Percentiles rank a stretch among this genome's conserved stretches.
These are phyloP conservation scores for Dynastes grantii DNA, from an alignment of 2,888 invertebrate genomes.

Conservation along the genomic window DNA sequence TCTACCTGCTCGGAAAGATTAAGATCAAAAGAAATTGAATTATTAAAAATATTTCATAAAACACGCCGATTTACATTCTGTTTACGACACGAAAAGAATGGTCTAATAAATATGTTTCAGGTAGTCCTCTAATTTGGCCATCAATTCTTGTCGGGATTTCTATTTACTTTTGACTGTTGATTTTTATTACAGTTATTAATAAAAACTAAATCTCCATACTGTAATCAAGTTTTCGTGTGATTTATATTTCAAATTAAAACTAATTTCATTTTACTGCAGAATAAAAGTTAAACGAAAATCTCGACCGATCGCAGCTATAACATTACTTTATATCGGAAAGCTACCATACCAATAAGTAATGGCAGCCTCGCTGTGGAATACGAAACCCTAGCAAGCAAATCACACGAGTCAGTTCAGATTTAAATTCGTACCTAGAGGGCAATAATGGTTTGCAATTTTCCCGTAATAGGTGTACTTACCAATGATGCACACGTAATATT, in stretches of 20 bases:
- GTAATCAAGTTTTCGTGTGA: conserved; percentile 4
- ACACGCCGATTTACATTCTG: conserved; percentile 25
- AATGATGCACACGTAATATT: conserved; percentile 20
- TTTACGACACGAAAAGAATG: conserved; percentile 16
- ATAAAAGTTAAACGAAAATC: too few species aligned
- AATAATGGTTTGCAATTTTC: conserved; percentile 23
- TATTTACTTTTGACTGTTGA: conserved; percentile 20
- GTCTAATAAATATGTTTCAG: conserved; percentile 27
- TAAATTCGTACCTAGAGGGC: conserved; percentile 32
- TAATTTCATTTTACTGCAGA: too few species aligned
- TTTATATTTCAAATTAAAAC: not conserved
- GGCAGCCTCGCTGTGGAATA: not conserved
- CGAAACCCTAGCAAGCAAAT: conserved; percentile 34
- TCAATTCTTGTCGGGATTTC: conserved; percentile 8
- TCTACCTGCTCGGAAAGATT: conserved; percentile 18
- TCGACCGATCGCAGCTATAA: too few species aligned
- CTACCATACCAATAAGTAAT: too few species aligned
- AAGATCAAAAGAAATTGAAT: conserved; percentile 32
- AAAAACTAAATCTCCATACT: conserved; percentile 19
- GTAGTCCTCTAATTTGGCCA: conserved; percentile 31
- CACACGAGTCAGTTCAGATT: conserved; percentile 17
- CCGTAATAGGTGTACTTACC: conserved; percentile 17
- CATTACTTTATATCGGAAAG: too few species aligned
- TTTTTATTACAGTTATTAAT: conserved; percentile 13
- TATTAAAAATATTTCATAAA: conserved; percentile 36